Percentiles rank a stretch among this genome's conserved stretches.
Evolutionary conservation across 2,797 vertebrate species (phyloP).

Genomic region (Sebastes flavidus): DNA sequence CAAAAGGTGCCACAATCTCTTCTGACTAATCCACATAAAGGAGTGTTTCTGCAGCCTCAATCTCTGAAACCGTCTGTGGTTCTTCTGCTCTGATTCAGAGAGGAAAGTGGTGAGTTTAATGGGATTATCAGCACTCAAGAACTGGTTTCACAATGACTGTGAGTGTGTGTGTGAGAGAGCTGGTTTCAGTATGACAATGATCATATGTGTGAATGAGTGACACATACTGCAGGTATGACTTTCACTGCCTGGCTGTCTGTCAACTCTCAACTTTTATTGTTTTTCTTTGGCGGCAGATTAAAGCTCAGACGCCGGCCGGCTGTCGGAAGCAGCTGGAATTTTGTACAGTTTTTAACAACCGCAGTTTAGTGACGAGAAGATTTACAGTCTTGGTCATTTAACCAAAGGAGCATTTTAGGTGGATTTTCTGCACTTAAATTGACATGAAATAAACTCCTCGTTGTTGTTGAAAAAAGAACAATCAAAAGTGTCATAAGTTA

Average conservation of each 20-base stretch:
- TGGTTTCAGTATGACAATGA: constrained; percentile 29
- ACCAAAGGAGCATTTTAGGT: neutral
- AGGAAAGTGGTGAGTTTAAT: neutral
- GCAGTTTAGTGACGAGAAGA: neutral
- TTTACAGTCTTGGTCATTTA: too few species aligned
- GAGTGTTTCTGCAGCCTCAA: neutral
- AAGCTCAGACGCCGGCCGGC: neutral
- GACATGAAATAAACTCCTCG: too few species aligned
- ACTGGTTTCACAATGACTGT: constrained; percentile 21
- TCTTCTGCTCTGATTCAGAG: neutral
- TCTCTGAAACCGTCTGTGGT: neutral
- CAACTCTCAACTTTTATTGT: neutral
- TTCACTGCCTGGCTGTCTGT: neutral
- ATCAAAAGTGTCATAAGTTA: too few species aligned
- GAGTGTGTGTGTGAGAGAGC: neutral
- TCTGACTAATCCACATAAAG: neutral
- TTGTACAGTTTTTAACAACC: neutral
- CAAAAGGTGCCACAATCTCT: neutral
- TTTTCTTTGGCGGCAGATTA: constrained; percentile 1
- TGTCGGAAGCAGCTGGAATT: neutral
- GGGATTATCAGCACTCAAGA: neutral
- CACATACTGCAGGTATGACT: neutral
- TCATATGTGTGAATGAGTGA: constrained; percentile 27
- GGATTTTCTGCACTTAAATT: too few species aligned
- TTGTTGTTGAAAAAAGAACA: too few species aligned